These are phyloP conservation scores for Petrocephalus microphthalmus DNA, from an alignment of 2,113 vertebrate species.

Conservation along the genomic window DNA sequence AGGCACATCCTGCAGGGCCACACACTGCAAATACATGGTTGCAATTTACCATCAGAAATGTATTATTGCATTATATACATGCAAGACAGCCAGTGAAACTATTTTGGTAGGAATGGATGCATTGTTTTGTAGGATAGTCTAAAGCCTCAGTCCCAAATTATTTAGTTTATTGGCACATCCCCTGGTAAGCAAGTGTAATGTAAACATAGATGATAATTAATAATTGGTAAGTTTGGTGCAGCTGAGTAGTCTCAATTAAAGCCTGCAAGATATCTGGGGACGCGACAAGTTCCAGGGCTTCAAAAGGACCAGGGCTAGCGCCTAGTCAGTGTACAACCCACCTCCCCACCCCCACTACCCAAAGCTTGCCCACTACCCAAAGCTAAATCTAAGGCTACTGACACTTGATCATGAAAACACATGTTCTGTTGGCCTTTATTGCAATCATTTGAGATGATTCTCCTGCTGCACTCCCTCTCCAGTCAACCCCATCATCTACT, in stretches of 20 bases:
- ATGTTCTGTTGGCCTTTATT: not conserved
- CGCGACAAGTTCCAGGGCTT: too few species aligned
- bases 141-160: not conserved
- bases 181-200: not conserved
- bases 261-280: too few species aligned
- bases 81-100: not conserved
- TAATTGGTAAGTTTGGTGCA: too few species aligned
- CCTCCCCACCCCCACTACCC: too few species aligned
- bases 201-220: not conserved
- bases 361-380: too few species aligned
- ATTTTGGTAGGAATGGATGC: not conserved
- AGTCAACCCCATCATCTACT: not conserved
- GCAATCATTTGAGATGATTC: not conserved
- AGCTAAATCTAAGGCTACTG: not conserved
- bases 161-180: not conserved
- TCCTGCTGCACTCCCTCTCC: not conserved
- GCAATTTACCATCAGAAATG: not conserved
- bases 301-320: not conserved
- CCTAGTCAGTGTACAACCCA: not conserved
- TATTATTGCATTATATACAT: not conserved
- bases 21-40: not conserved
- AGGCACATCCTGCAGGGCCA: not conserved
- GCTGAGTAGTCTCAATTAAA: too few species aligned
- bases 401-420: not conserved
- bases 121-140: not conserved